These are phyloP conservation scores for Agrenia bidenticulata DNA, from an alignment of 2,888 invertebrate genomes.

Conservation along the genomic window DNA sequence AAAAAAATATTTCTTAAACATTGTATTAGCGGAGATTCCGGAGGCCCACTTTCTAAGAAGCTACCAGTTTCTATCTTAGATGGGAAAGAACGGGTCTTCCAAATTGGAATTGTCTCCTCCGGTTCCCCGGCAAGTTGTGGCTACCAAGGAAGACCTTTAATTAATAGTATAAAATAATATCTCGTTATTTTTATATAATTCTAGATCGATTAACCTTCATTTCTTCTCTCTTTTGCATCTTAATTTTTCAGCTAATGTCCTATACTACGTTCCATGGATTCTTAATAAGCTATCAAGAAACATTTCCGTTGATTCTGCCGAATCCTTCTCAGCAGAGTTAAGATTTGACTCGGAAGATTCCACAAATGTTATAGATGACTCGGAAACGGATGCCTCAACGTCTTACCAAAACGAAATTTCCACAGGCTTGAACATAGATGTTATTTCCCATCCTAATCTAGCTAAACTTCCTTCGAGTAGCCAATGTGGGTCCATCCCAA, in stretches of 20 bases:
- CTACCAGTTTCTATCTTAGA: constrained; percentile 15
- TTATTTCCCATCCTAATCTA: constrained; percentile 25
- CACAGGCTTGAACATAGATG: constrained; percentile 26
- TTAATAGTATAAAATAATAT: too few species aligned
- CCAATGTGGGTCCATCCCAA: constrained; percentile 23
- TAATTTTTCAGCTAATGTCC: too few species aligned
- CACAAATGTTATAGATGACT: background rate
- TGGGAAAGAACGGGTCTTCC: constrained; percentile 32
- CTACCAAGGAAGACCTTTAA: constrained; percentile 40
- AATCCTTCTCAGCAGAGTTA: constrained; percentile 2
- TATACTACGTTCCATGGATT: constrained; percentile 48
- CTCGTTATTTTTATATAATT: too few species aligned
- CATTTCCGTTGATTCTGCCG: constrained; percentile 5
- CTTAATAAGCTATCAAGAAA: constrained; percentile 26
- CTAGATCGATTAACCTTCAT: too few species aligned
- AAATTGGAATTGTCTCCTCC: constrained; percentile 44
- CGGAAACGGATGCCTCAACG: background rate
- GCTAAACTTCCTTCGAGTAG: constrained; percentile 6
- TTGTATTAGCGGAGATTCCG: constrained; percentile 33
- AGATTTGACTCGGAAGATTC: background rate
- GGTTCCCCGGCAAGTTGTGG: constrained; percentile 40
- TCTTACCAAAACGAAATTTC: constrained; percentile 30
- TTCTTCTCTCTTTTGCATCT: too few species aligned
- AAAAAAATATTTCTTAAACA: background rate
- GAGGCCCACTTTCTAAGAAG: constrained; percentile 32